Conservation (phyloP, 1,140 invertebrate genomes). For the Trichonephila clavata region DNA sequence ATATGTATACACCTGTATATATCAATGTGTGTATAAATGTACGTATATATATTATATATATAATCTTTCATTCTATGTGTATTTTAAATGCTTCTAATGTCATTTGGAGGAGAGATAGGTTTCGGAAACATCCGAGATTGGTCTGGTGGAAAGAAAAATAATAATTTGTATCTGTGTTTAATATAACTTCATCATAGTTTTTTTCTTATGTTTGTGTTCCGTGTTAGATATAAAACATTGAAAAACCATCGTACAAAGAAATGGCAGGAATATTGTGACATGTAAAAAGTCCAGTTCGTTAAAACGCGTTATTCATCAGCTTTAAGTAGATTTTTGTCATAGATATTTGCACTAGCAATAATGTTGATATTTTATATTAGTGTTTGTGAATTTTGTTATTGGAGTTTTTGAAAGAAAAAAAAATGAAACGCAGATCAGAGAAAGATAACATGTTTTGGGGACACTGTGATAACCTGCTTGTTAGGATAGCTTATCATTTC, state of each 20-base stretch:
- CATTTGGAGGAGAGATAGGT: conserved; percentile 7
- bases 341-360: conserved; percentile 76
- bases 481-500: conserved; percentile 76
- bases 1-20: conserved; percentile 28
- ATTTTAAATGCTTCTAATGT: conserved; percentile 27
- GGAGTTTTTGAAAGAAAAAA: conserved; percentile 65
- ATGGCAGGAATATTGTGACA: conserved; percentile 74
- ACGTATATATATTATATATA: conserved; percentile 45
- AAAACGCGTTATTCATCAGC: conserved; percentile 60
- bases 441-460: conserved; percentile 72
- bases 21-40: conserved; percentile 51
- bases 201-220: conserved; percentile 59
- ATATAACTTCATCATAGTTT: neutral
- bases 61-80: neutral
- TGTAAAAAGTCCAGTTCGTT: conserved; percentile 76
- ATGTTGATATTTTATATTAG: conserved; percentile 77
- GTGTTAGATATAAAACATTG: conserved; percentile 43
- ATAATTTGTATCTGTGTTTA: conserved; percentile 37
- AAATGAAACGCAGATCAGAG: conserved; percentile 58
- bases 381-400: conserved; percentile 73
- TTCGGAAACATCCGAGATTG: neutral
- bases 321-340: conserved; percentile 73
- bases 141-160: conserved; percentile 10
- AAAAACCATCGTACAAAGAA: conserved; percentile 58
- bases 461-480: conserved; percentile 77